A percentile compares a stretch with the other conserved stretches of the same genome.
Conservation (phyloP, 1,140 invertebrate species). For the Cotesia vestalis region DNA sequence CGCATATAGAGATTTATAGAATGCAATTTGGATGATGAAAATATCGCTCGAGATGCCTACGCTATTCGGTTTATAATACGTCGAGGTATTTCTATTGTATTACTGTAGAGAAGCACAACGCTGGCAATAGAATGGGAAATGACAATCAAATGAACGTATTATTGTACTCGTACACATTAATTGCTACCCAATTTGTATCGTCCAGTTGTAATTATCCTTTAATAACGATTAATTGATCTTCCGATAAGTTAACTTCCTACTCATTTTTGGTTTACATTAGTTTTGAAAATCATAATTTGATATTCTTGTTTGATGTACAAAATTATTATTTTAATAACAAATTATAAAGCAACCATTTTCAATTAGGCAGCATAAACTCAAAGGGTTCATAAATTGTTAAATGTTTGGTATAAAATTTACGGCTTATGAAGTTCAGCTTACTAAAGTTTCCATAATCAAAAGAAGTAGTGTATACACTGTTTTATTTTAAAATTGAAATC, state of each 20-base stretch:
- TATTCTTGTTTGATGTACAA: too few species aligned
- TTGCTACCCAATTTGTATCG: constrained; percentile 3
- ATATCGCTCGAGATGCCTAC: background rate
- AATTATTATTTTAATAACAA: too few species aligned
- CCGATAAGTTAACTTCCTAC: background rate
- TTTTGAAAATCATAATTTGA: background rate
- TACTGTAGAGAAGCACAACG: background rate
- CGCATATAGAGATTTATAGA: too few species aligned
- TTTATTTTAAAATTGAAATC: too few species aligned
- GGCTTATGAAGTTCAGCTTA: too few species aligned
- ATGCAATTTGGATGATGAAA: background rate
- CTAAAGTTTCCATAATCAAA: too few species aligned
- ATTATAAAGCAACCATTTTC: too few species aligned
- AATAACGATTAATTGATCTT: background rate
- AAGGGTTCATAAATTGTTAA: too few species aligned
- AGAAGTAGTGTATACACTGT: too few species aligned
- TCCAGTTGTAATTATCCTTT: background rate
- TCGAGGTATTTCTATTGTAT: constrained; percentile 7
- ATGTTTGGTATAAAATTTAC: too few species aligned
- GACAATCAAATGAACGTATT: constrained; percentile 8
- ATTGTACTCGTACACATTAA: background rate
- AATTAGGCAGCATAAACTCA: too few species aligned
- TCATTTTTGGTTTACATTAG: background rate
- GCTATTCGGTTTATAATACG: background rate
- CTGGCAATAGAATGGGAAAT: constrained; percentile 2